Percentiles rank a stretch among this genome's conserved stretches.
These are phyloP conservation scores for Dryoscopus gambensis DNA, from an alignment of 2,113 vertebrate species.

Conservation along the genomic window DNA sequence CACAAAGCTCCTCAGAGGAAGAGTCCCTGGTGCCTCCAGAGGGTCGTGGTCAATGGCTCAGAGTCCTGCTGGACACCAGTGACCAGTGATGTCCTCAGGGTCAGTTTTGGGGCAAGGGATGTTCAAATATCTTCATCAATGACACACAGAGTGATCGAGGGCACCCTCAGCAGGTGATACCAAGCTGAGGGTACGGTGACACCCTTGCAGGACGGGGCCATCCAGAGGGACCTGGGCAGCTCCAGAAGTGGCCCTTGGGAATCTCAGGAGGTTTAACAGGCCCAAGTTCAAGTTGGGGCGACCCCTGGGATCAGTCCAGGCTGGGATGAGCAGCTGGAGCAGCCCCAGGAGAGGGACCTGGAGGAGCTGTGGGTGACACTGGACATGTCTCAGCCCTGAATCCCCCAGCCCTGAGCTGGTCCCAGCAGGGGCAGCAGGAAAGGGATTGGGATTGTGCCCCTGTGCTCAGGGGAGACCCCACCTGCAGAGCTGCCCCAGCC, in stretches of 20 bases:
- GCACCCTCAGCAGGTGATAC: background rate
- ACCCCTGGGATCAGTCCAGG: background rate
- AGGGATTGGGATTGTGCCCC: background rate
- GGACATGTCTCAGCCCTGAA: background rate
- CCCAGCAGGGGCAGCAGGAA: background rate
- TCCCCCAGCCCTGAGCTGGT: background rate
- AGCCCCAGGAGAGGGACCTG: background rate
- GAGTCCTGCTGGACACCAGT: background rate
- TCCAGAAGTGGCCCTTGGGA: background rate
- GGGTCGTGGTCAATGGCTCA: background rate
- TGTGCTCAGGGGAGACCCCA: background rate
- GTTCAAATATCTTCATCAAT: background rate
- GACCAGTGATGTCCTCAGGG: background rate
- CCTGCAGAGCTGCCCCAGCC: background rate
- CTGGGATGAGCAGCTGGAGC: background rate
- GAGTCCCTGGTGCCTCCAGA: background rate
- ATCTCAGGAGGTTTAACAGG: background rate
- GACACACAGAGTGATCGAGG: background rate
- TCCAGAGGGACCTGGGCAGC: background rate
- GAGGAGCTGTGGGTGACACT: background rate
- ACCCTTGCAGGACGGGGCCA: background rate
- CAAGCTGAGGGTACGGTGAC: background rate
- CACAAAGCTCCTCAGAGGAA: background rate
- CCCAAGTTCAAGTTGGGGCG: background rate
- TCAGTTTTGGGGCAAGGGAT: background rate